Base-by-base conservation (phyloP, 2,888 invertebrate genomes). In the Cryptus viduatorius region DNA sequence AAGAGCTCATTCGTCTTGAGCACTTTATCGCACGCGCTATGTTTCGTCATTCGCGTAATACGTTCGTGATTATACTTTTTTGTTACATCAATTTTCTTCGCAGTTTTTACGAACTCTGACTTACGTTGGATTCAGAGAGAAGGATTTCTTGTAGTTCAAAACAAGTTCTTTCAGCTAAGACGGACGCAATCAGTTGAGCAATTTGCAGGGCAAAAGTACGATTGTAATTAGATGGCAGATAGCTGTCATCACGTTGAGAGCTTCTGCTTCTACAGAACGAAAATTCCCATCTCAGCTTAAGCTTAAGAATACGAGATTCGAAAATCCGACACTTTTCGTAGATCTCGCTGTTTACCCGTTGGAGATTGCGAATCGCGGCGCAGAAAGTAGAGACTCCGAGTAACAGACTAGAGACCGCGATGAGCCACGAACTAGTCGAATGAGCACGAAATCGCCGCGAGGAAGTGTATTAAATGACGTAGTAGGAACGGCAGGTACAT, bases 311-410 rank as follows among this genome's bases (percentile, higher is more conserved):
- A 72, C 53, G 56, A 61, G 73, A 78, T 83, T 83, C 73, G 53
- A 73, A 73, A 61, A 67, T 72, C 59, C 61, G 10, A 69, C 61
- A 24, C 46, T 67, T 76, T 24, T 16, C 37, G 19, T 24, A 31
- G 12, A 71, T 65, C 48, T 42, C 59, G n/a, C 48, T 75, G 79
- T 79, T 83, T 76, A 61, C 64, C 29, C 29, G 53, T 68, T 48
- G 59, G 72, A 50, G 76, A 76, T 65, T 76, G 53, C 73, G 31
- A 31, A 12, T 8, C 8, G 12, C 14, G 12, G 24, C 24, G 14
- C 4, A 46, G 10, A 53, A 8, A 71, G 53, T 53, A 29, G 53
- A 37, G 50, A 71, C 31, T 4, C 53, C 12, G 31, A 53, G 19
- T 53, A 37, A 16, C 16, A 53, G 8, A 53, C 16, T 53, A n/a